Conservation (phyloP, 2,888 invertebrate species). For the Polylopha cassiicola region DNA sequence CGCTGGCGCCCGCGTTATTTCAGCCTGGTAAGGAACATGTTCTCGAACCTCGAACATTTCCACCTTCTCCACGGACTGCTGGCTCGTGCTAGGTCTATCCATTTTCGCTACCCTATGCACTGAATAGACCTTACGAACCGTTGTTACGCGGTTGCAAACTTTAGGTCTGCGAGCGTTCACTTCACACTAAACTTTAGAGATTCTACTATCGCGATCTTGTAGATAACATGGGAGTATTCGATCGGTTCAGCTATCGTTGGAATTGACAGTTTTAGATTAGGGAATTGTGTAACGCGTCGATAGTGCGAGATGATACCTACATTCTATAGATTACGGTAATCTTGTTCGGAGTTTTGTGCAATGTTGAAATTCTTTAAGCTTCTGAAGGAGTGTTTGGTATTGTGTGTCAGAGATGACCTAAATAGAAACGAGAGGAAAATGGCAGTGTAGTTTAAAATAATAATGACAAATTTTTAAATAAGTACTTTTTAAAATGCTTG, state of each 20-base stretch:
- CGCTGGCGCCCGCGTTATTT: slow-evolving; percentile 58
- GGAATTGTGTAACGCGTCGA: slow-evolving; percentile 59
- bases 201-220: slow-evolving; percentile 34
- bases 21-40: slow-evolving; percentile 68
- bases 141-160: slow-evolving; percentile 26
- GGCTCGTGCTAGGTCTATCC: slow-evolving; percentile 62
- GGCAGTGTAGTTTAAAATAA: no score
- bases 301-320: slow-evolving; percentile 40
- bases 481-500: no score
- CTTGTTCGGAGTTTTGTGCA: slow-evolving; percentile 34
- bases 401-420: slow-evolving; percentile 21
- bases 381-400: slow-evolving; percentile 33
- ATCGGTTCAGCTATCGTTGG: slow-evolving; percentile 44
- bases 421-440: slow-evolving; percentile 6
- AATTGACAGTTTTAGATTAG: slow-evolving; percentile 65
- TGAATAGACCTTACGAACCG: slow-evolving; percentile 43
- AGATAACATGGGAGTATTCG: slow-evolving; percentile 55
- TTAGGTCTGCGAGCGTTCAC: slow-evolving; percentile 32
- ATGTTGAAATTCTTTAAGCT: slow-evolving; percentile 49
- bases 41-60: slow-evolving; percentile 69
- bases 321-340: slow-evolving; percentile 50
- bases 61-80: slow-evolving; percentile 57
- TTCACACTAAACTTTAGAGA: slow-evolving; percentile 42
- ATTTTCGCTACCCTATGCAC: slow-evolving; percentile 39
- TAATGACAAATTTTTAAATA: no score